These are phyloP conservation scores for Cheilosia impressa DNA, from an alignment of 2,888 invertebrate genomes.

Conservation along the genomic window DNA sequence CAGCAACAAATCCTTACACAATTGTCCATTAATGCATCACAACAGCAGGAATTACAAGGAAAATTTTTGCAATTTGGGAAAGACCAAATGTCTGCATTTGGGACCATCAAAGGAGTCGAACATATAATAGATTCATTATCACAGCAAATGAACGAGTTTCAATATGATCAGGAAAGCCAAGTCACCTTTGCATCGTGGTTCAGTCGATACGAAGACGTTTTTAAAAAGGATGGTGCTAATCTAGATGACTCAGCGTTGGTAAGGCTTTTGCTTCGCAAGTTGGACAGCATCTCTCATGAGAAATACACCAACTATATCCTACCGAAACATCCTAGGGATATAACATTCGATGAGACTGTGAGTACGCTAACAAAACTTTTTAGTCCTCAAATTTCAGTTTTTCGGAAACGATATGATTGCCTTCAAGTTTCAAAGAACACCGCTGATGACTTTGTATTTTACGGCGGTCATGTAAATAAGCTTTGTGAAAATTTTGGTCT, in stretches of 20 bases:
- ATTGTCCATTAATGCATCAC: background rate
- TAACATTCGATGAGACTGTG: too few relatives aligned
- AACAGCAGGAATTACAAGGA: conserved; percentile 1
- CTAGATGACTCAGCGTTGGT: too few relatives aligned
- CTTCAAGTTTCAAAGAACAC: too few relatives aligned
- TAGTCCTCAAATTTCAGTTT: conserved; percentile 51
- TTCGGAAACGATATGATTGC: too few relatives aligned
- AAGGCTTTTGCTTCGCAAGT: too few relatives aligned
- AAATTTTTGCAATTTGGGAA: conserved; percentile 5
- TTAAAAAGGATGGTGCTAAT: background rate
- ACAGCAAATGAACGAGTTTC: background rate
- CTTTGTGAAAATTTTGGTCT: too few relatives aligned
- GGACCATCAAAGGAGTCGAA: background rate
- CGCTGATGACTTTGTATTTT: too few relatives aligned
- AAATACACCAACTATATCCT: too few relatives aligned
- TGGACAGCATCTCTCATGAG: too few relatives aligned
- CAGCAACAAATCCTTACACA: too few relatives aligned
- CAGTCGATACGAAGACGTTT: background rate
- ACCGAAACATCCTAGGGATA: too few relatives aligned
- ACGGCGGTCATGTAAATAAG: too few relatives aligned
- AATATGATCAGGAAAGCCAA: background rate
- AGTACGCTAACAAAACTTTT: conserved; percentile 57
- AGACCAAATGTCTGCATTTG: background rate
- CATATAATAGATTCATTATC: background rate
- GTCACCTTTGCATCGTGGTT: background rate